Evolutionary conservation across 2,888 invertebrate species (phyloP).

Genomic region (Antheraea yamamai): DNA sequence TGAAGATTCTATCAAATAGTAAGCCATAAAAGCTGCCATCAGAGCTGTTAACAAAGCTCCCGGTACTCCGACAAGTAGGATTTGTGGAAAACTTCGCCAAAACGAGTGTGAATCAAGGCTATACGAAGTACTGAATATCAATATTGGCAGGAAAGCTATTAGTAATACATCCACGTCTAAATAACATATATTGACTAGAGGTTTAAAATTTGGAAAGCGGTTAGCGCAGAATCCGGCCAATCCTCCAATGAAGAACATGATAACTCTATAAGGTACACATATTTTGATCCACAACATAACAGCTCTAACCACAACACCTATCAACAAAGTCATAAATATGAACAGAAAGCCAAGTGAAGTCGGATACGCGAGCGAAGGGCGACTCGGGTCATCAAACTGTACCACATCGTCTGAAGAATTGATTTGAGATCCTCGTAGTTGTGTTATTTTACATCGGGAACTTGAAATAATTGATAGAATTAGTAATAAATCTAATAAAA

Average conservation of each 20-base stretch:
- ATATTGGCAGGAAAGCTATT: constrained; percentile 56
- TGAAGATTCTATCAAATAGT: constrained; percentile 58
- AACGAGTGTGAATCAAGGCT: constrained; percentile 68
- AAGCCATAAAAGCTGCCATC: constrained; percentile 65
- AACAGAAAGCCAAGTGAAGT: constrained; percentile 57
- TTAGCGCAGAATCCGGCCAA: constrained; percentile 63
- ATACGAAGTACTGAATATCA: constrained; percentile 70
- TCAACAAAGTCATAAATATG: constrained; percentile 55
- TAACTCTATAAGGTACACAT: constrained; percentile 63
- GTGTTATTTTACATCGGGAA: constrained; percentile 19
- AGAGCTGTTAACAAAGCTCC: constrained; percentile 62
- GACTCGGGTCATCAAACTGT: constrained; percentile 39
- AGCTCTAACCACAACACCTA: constrained; percentile 62
- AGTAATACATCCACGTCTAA: constrained; percentile 60
- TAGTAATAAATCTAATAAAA: constrained; percentile 25
- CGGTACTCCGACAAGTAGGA: constrained; percentile 62
- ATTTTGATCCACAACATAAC: constrained; percentile 60
- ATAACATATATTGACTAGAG: constrained; percentile 61
- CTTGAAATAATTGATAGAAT: constrained; percentile 24
- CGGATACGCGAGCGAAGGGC: constrained; percentile 59
- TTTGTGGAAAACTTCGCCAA: constrained; percentile 67
- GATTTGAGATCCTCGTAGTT: constrained; percentile 15
- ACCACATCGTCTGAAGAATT: constrained; percentile 24
- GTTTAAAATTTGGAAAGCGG: constrained; percentile 55
- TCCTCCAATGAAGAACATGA: constrained; percentile 70